Evolutionary conservation across 2,888 invertebrate genomes (phyloP), one percentile per base, ranked within the genome.

Genomic region (Rotaria socialis): DNA sequence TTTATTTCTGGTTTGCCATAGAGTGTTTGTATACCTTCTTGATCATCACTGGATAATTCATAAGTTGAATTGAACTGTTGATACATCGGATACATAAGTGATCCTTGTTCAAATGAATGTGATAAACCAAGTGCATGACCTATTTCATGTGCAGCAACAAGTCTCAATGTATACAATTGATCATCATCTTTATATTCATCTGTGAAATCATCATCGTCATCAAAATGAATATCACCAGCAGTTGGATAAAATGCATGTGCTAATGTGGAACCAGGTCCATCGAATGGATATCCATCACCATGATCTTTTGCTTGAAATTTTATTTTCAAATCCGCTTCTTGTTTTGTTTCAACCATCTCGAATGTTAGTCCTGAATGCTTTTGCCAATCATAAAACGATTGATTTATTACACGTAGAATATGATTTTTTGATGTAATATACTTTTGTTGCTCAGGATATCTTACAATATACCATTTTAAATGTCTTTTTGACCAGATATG

Each of bases 181-280:
- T n/a, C 24, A 11, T 47, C 0, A 47, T 80, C 41, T 43, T 41
- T 67, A 24, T 86, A 84, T 10, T 52, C 22, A 55, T 85, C 85
- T 7, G 86, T 86, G 58, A 86, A 86, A 22, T n/a, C 10, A 52
- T 86, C 86, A 55, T 86, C 86, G 74, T 85, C 86, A 86, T 86
- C 86, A 80, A 86, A 85, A 80, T 86, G 86, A 8, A 86, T 50
- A 16, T 85, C 75, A 24, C 86, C 86, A 27, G n/a, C 41, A 80
- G 75, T 75, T 4, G 86, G 86, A 86, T 75, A 85, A 74, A 86
- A 86, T 35, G 86, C 86, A 75, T 86, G 86, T 22, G 85, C 86
- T 41, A 86, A 75, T 35, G 85, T 85, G 19, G 41, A 35, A n/a
- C 85, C 85, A 24, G n/a, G 75, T 24, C 86, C 86, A 85, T 86